Percentiles rank a stretch among this genome's conserved stretches.
Evolutionary conservation across 2,113 vertebrate species (phyloP).

Genomic region (Tretioscincus oriximinensis): DNA sequence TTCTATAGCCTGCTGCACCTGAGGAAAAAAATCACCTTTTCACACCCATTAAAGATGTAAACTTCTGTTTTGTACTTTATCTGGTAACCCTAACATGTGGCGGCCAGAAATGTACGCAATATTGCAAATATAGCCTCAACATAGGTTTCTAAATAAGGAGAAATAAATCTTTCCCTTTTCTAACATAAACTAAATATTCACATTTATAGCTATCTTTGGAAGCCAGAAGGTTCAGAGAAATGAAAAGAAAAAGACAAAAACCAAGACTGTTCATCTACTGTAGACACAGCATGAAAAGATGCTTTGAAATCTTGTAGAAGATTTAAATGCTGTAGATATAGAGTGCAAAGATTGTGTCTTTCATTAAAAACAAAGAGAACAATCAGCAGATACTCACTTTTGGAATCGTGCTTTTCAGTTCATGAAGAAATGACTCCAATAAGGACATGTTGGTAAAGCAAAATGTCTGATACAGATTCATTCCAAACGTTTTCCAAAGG

Average conservation of each 20-base stretch:
- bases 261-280: neutral
- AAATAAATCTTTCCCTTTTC: neutral
- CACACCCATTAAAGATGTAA: neutral
- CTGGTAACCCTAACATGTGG: neutral
- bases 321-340: too few species aligned
- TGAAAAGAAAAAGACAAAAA: too few species aligned
- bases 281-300: too few species aligned
- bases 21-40: neutral
- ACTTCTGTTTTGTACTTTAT: too few species aligned
- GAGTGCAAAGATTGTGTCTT: neutral
- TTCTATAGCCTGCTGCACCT: too few species aligned
- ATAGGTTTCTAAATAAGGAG: neutral
- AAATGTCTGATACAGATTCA: conserved; percentile 70
- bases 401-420: conserved; percentile 66
- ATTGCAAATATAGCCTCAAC: neutral
- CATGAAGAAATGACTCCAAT: conserved; percentile 63
- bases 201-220: neutral
- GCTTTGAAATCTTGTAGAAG: too few species aligned
- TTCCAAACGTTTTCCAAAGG: conserved; percentile 58
- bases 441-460: conserved; percentile 67
- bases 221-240: neutral
- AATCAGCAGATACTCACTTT: conserved; percentile 58
- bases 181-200: neutral
- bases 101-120: neutral
- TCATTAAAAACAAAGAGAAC: neutral